Evolutionary conservation across 2,888 invertebrate genomes (phyloP).

Genomic region (Cephus pulcher): DNA sequence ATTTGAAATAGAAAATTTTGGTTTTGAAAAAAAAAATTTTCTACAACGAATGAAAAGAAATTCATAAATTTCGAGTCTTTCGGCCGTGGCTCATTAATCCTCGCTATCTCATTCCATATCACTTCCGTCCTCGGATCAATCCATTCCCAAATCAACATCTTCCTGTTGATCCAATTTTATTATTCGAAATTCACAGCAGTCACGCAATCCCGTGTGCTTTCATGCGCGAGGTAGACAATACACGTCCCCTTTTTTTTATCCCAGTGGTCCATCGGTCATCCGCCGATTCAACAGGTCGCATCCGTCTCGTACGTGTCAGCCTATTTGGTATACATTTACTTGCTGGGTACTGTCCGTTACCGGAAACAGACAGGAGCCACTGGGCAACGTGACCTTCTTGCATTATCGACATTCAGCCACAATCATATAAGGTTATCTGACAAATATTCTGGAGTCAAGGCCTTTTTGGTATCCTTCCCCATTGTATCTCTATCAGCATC

Average conservation of each 20-base stretch:
- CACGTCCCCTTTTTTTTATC: background rate
- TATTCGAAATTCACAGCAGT: background rate
- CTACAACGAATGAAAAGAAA: background rate
- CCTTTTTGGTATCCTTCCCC: background rate
- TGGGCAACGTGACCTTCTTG: constrained; percentile 5
- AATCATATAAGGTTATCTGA: constrained; percentile 24
- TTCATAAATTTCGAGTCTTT: background rate
- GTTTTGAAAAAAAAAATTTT: background rate
- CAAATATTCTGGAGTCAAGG: background rate
- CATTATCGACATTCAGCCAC: constrained; percentile 15
- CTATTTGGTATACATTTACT: background rate
- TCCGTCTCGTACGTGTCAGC: constrained; percentile 22
- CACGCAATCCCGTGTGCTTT: background rate
- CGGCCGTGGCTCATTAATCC: background rate
- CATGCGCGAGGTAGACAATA: background rate
- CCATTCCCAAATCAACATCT: background rate
- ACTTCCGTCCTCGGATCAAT: background rate
- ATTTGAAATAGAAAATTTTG: background rate
- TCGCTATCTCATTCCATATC: background rate
- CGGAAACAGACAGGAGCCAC: constrained; percentile 8
- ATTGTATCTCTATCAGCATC: background rate
- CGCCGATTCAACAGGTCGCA: constrained; percentile 33
- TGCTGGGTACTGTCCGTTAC: background rate
- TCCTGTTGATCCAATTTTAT: background rate
- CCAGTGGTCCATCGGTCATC: constrained; percentile 10